These are phyloP conservation scores for Argyrosomus regius DNA, from an alignment of 2,797 vertebrate genomes.

Conservation along the genomic window DNA sequence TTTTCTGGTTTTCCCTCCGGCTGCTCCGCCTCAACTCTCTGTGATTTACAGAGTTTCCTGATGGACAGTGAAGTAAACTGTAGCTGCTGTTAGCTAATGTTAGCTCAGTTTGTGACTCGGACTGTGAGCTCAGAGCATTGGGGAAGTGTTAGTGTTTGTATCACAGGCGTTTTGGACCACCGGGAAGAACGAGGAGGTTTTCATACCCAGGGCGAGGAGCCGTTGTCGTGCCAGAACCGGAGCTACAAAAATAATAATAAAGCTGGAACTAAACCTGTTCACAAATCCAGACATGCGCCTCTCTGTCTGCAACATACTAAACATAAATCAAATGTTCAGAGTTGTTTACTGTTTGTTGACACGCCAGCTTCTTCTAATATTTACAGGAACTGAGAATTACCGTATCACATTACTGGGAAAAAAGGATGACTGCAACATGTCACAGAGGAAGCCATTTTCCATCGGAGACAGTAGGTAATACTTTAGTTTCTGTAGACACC, in stretches of 20 bases:
- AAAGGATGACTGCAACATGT: slow-evolving; percentile 20
- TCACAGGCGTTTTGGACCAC: too few species aligned
- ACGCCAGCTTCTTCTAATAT: not conserved
- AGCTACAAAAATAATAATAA: not conserved
- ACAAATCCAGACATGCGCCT: not conserved
- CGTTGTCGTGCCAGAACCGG: too few species aligned
- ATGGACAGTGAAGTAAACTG: too few species aligned
- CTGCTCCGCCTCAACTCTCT: too few species aligned
- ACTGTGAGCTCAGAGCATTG: too few species aligned
- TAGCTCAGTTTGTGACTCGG: too few species aligned
- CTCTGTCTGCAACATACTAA: not conserved
- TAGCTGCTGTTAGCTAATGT: too few species aligned
- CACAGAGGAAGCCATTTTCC: slow-evolving; percentile 10
- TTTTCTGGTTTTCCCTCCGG: too few species aligned
- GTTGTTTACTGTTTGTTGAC: not conserved
- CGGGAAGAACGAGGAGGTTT: too few species aligned
- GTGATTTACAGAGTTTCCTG: too few species aligned
- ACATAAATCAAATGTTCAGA: not conserved
- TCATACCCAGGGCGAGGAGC: too few species aligned
- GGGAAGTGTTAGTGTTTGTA: too few species aligned
- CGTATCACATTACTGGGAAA: not conserved
- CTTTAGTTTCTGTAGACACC: slow-evolving; percentile 49
- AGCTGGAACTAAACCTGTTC: not conserved
- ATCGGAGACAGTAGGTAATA: slow-evolving; percentile 37
- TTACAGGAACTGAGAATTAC: not conserved